Base-by-base conservation (phyloP, 2,888 invertebrate genomes). In the Tiphia femorata region DNA sequence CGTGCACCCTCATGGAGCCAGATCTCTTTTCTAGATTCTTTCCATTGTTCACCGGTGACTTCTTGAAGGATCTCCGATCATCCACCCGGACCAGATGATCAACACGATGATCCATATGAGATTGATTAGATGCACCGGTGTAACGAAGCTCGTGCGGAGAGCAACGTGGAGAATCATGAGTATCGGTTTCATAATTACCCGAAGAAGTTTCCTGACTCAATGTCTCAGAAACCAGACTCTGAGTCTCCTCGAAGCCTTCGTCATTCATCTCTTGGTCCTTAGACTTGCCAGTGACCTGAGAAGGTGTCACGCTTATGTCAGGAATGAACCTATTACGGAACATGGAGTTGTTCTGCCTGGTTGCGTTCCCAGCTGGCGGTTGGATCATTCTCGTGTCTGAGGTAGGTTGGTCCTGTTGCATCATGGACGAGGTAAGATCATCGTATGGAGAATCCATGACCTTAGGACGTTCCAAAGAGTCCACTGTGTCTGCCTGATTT, bases 191-290 rank as follows among this genome's bases (percentile, higher is more conserved):
- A 58, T 84, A 85, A 63, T 85, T 92, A 68, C 91, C 91, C 0
- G 93, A 93, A 0, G 93, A 93, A 1, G 93, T 92, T 37, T 93
- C 94, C 73, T 94, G 94, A 40, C 94, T 94, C 2, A 93, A 90
- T 5, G 93, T 94, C 79, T 94, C 94, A 0, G 94, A 94, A 74
- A 94, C 92, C 47, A 95, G 85, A 77, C 94, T 94, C 77, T 94
- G 94, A 0, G 94, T 94, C 84, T 95, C 95, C 80, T 95, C 95
- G 76, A 95, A 95, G 6, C 95, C 95, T 86, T 95, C 95, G 78
- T 95, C 95, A 75, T 94, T 92, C 38, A 91, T 81, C 72, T 95
- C 94, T 63, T 90, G 90, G 64, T 92, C 91, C 52, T 82, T 84
- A 58, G 51, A 80, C 56, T 76, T 79, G 14, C 66, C 84, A 43